phyloP scores from a whole-genome alignment of 2,888 invertebrate genomes.

The Cistogaster globosa region DNA sequence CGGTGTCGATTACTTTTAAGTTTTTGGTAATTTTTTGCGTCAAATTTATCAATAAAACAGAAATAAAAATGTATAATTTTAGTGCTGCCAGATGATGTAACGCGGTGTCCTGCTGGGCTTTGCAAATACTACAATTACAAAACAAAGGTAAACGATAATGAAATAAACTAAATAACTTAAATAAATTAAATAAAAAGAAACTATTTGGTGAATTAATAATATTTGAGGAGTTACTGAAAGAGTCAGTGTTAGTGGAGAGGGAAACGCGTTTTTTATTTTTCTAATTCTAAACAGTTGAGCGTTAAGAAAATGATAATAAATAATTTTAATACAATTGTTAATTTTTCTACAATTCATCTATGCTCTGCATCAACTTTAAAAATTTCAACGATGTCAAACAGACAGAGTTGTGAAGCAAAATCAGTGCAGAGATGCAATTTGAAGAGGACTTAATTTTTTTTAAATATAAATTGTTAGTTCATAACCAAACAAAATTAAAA shows the following conservation, averaged over 20 bases:
- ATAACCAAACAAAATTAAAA: constrained; percentile 33
- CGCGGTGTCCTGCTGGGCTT: constrained; percentile 35
- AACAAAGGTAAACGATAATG: constrained; percentile 5
- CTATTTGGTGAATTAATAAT: constrained; percentile 34
- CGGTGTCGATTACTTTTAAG: too few species aligned
- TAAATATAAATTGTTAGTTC: not conserved
- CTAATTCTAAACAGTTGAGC: constrained; percentile 39
- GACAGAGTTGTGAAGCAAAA: not conserved
- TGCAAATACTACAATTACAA: constrained; percentile 11
- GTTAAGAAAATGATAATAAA: constrained; percentile 29
- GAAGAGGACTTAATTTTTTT: not conserved
- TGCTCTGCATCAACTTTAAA: not conserved
- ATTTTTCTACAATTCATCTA: not conserved
- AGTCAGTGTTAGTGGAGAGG: constrained; percentile 40
- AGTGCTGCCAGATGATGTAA: not conserved
- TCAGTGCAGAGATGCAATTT: not conserved
- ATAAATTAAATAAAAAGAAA: constrained; percentile 31
- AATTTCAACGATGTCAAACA: not conserved
- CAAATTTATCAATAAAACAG: too few species aligned
- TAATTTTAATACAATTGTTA: constrained; percentile 6
- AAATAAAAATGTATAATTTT: too few species aligned
- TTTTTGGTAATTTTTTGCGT: too few species aligned
- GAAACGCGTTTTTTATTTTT: constrained; percentile 32
- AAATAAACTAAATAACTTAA: constrained; percentile 32
- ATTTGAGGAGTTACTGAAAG: constrained; percentile 8